phyloP scores from a whole-genome alignment of 2,888 invertebrate genomes.

The Lasioglossum zephyrum region DNA sequence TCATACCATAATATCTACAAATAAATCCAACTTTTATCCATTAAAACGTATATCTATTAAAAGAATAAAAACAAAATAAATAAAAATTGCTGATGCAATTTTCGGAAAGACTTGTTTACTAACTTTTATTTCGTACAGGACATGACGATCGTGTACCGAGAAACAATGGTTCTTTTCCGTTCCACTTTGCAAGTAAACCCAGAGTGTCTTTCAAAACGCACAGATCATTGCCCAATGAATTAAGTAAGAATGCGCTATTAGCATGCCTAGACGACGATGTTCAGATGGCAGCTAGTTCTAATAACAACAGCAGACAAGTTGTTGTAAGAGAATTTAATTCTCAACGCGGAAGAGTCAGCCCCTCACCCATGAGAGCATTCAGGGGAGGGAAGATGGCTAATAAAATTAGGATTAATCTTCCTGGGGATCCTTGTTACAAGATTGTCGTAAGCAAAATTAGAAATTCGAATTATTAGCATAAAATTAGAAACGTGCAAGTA shows the following conservation, averaged over 20 bases:
- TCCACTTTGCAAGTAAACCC: conserved; percentile 63
- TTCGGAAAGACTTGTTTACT: neutral
- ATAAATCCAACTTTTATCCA: too few relatives aligned
- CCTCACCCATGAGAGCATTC: conserved; percentile 71
- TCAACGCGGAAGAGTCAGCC: conserved; percentile 75
- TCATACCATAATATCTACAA: too few relatives aligned
- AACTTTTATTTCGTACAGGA: conserved; percentile 58
- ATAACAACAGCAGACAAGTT: conserved; percentile 75
- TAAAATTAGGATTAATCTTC: conserved; percentile 39
- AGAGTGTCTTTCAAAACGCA: conserved; percentile 79
- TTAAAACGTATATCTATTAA: too few relatives aligned
- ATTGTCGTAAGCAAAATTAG: conserved; percentile 85
- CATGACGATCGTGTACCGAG: conserved; percentile 76
- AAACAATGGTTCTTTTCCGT: conserved; percentile 44
- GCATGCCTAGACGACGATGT: conserved; percentile 78
- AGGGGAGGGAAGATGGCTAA: conserved; percentile 53
- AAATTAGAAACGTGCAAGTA: neutral
- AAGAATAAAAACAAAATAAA: neutral
- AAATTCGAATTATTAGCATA: neutral
- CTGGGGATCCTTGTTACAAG: conserved; percentile 88
- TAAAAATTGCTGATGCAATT: neutral
- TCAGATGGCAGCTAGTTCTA: conserved; percentile 73
- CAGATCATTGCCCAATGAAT: conserved; percentile 54
- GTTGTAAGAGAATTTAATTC: conserved; percentile 64
- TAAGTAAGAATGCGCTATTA: conserved; percentile 49